Evolutionary conservation across 2,888 invertebrate genomes (phyloP), one percentile per base, ranked within the genome.

Genomic region (Hyalella azteca): DNA sequence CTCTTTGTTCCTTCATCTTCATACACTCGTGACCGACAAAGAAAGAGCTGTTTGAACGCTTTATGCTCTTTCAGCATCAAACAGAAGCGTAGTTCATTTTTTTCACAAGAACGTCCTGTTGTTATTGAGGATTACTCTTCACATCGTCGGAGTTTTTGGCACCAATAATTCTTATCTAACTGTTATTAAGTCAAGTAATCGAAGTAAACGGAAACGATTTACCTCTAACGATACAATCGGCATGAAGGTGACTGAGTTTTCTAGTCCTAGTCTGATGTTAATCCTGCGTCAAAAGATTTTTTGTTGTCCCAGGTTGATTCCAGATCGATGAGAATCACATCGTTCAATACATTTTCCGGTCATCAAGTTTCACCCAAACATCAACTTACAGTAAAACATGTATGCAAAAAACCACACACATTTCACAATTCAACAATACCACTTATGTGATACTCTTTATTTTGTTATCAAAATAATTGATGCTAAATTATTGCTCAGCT

Each of bases 121-220:
- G 66, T 66, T 66, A 66, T 32, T 39, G 32, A n/a, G 66, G 66
- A 66, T 66, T 66, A 66, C 26, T 66, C 66, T 66, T 66, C 19
- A 36, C 66, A 19, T 36, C n/a, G 19, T 19, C 36, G 4, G 3
- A 66, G 32, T 32, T 66, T 36, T 39, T 36, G 36, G 36, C 4
- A 22, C 36, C n/a, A 66, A 66, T 66, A 22, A 66, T 66, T 19
- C 36, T 22, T 32, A 22, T n/a, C 9, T n/a, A 36, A 36, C 32
- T 32, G 36, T 36, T 66, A 66, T 66, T 66, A 36, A 36, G 66
- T 15, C 15, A 32, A 66, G n/a, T 66, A 15, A 66, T 66, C 29
- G 66, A 66, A 36, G 13, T 19, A 36, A 36, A 66, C 66, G 66
- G 66, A 66, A 66, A 19, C 66, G 66, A 66, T 36, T 66, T 66